Conservation (phyloP, 2,888 invertebrate species). For the Gari tellinella region DNA sequence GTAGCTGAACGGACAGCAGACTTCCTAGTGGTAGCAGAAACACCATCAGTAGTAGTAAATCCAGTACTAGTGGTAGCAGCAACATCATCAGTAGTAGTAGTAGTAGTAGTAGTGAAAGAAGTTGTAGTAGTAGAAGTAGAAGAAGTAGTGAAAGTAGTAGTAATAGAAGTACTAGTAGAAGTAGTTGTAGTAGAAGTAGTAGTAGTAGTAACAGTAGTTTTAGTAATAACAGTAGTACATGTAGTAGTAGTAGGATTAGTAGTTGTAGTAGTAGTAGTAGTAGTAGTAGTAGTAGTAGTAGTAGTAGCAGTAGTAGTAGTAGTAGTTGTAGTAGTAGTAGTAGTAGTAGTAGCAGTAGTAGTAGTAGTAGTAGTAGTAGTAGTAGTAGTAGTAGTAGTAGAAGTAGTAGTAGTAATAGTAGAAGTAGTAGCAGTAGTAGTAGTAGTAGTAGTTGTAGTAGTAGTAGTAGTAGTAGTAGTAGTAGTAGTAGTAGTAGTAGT, state of each 20-base stretch:
- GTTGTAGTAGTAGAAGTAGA: constrained; percentile 1
- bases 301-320: constrained; percentile 1
- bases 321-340: constrained; percentile 2
- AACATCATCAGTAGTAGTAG: no score
- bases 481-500: constrained; percentile 1
- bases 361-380: neutral
- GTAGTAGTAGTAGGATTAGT: no score
- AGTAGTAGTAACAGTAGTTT: no score
- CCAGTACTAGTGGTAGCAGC: no score
- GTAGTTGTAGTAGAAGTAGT: neutral
- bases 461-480: constrained; percentile 1
- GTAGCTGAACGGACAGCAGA: no score
- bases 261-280: no score
- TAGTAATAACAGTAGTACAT: no score
- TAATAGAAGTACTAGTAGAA: neutral
- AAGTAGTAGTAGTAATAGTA: neutral
- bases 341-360: constrained; percentile 1
- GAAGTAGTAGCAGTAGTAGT: neutral
- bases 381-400: constrained; percentile 2
- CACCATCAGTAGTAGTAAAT: no score
- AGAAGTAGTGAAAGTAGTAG: constrained; percentile 1
- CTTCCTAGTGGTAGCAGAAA: no score
- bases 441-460: constrained; percentile 1
- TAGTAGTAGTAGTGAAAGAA: neutral
- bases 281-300: constrained; percentile 2